Conservation (phyloP, 1,140 invertebrate genomes). For the Nasonia vitripennis region DNA sequence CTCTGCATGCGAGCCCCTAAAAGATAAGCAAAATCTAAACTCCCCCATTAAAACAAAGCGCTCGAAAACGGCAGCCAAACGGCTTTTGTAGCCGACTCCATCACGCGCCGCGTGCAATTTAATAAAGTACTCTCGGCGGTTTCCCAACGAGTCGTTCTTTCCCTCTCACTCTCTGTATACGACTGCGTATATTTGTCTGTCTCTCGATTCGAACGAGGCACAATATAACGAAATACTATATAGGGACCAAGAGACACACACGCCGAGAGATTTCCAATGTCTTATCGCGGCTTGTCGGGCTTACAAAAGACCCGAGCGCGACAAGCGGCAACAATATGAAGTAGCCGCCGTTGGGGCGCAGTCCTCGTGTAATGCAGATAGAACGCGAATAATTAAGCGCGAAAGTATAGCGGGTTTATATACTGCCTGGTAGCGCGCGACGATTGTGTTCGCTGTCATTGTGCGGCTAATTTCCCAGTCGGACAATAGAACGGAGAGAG, state of each 20-base stretch:
- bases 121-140: slow-evolving; percentile 28
- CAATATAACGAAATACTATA: slow-evolving; percentile 5
- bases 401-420: neutral
- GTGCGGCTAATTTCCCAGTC: neutral
- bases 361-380: slow-evolving; percentile 6
- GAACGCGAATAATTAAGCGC: slow-evolving; percentile 16
- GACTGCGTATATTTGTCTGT: neutral
- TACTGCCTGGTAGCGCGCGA: neutral
- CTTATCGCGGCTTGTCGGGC: slow-evolving; percentile 20
- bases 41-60: slow-evolving; percentile 24
- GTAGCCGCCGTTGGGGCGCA: neutral
- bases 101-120: neutral
- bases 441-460: neutral
- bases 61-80: neutral
- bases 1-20: neutral
- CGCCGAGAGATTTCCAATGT: neutral
- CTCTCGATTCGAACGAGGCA: neutral
- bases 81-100: neutral
- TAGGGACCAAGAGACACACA: neutral
- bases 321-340: slow-evolving; percentile 7
- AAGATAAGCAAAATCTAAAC: neutral
- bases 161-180: neutral
- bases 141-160: neutral
- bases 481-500: too few relatives aligned
- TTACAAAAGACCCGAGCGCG: neutral